Conservation (phyloP, 2,113 vertebrate genomes). For the Corythaixoides concolor region DNA sequence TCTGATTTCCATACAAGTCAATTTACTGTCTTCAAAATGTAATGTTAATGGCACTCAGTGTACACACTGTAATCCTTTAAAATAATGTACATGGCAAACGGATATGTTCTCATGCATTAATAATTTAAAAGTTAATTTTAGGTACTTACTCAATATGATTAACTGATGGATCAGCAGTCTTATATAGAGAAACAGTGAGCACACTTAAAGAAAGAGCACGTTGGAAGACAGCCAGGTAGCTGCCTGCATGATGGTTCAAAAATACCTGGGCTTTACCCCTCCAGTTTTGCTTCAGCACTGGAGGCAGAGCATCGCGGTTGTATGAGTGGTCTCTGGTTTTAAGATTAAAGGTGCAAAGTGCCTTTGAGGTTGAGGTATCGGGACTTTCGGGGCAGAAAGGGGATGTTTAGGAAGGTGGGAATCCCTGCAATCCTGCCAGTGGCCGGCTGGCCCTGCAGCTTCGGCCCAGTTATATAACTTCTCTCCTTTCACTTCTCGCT, state of each 20-base stretch:
- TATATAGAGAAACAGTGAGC: neutral
- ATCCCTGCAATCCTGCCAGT: neutral
- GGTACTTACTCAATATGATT: constrained; percentile 46
- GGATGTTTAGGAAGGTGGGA: neutral
- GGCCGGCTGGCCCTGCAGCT: neutral
- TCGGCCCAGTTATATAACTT: neutral
- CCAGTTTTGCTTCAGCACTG: neutral
- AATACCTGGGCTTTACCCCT: constrained; percentile 9
- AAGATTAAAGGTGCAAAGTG: neutral
- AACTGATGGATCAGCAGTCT: constrained; percentile 65
- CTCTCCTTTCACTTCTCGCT: neutral
- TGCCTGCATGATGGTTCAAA: neutral
- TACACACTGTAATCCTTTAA: constrained; percentile 53
- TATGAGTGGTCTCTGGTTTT: neutral
- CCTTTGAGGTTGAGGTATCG: neutral
- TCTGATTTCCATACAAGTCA: constrained; percentile 37
- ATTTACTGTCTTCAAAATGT: constrained; percentile 41
- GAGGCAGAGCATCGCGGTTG: accelerated
- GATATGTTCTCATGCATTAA: constrained; percentile 64
- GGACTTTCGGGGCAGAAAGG: neutral
- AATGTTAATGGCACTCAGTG: constrained; percentile 5
- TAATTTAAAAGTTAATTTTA: constrained; percentile 70
- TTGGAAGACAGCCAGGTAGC: constrained; percentile 22
- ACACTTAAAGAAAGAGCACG: constrained; percentile 11
- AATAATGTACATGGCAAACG: constrained; percentile 44